Conservation (phyloP, 2,113 vertebrate species). For the Cheirogaleus medius region DNA sequence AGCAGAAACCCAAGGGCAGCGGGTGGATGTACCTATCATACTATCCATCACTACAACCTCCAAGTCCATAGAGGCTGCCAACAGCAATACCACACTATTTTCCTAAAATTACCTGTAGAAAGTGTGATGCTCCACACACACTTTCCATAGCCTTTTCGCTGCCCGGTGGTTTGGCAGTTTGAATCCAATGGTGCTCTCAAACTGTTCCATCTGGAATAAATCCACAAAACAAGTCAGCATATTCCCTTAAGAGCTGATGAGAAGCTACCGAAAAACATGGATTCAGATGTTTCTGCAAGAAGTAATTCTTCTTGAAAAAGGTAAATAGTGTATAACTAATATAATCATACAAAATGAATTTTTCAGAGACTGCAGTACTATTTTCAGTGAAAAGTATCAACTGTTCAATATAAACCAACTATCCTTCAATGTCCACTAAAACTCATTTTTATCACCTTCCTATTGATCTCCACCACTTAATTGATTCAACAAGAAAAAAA, state of each 20-base stretch:
- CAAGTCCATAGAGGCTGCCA: background rate
- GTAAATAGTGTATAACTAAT: background rate
- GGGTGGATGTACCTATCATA: accelerated
- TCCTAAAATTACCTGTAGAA: slow-evolving; percentile 93
- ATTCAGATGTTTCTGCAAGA: slow-evolving; percentile 29
- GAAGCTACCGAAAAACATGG: slow-evolving; percentile 5
- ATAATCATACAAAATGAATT: background rate
- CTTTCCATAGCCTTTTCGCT: slow-evolving; percentile 98
- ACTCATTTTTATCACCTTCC: background rate
- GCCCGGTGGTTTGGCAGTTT: slow-evolving; percentile 97
- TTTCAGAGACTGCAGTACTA: background rate
- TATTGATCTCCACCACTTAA: background rate
- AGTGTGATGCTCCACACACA: slow-evolving; percentile 98
- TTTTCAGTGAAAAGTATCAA: slow-evolving; percentile 35
- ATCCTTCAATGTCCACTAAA: background rate
- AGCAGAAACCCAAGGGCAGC: background rate
- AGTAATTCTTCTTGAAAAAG: slow-evolving; percentile 33
- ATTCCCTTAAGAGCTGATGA: slow-evolving; percentile 41
- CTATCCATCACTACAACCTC: too few relatives aligned
- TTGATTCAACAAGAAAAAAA: background rate
- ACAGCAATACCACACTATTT: background rate
- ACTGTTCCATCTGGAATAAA: slow-evolving; percentile 93
- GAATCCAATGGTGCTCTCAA: slow-evolving; percentile 98
- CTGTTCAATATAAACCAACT: slow-evolving; percentile 7
- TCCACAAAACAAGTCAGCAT: slow-evolving; percentile 63